Percentiles rank a stretch among this genome's conserved stretches.
These are phyloP conservation scores for Eulimnadia texana DNA, from an alignment of 1,140 invertebrate species.

Conservation along the genomic window DNA sequence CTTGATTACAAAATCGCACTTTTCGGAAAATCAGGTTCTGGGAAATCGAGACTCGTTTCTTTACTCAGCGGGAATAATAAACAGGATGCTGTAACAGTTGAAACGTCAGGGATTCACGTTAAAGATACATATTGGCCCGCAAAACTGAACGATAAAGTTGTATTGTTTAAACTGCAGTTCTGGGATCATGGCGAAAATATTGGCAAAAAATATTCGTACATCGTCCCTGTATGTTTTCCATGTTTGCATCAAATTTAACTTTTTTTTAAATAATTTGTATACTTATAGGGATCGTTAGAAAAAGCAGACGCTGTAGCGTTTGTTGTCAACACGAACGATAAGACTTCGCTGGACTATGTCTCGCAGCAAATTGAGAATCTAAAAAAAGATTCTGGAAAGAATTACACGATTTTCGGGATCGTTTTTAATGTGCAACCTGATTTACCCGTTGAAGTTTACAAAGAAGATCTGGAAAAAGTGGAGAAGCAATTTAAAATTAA, in stretches of 20 bases:
- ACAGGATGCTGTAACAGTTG: constrained; percentile 28
- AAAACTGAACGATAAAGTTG: constrained; percentile 38
- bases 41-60: constrained; percentile 39
- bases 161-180: constrained; percentile 41
- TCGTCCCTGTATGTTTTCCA: not conserved
- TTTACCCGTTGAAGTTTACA: not conserved
- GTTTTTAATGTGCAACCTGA: not conserved
- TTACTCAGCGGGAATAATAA: constrained; percentile 32
- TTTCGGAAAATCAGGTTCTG: constrained; percentile 38
- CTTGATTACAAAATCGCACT: constrained; percentile 43
- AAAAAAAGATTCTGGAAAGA: not conserved
- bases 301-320: not conserved
- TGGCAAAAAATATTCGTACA: constrained; percentile 5
- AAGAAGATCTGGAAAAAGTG: not conserved
- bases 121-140: constrained; percentile 43
- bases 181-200: constrained; percentile 43
- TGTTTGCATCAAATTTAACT: too few relatives aligned
- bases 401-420: not conserved
- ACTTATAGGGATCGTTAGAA: not conserved
- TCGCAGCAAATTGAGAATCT: not conserved
- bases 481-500: not conserved
- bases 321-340: not conserved
- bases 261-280: too few relatives aligned
- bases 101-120: constrained; percentile 41
- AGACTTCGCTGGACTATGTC: not conserved